Evolutionary conservation across 64 coral and sea anemone species (phyloP).

Genomic region (Montipora efflorescens): DNA sequence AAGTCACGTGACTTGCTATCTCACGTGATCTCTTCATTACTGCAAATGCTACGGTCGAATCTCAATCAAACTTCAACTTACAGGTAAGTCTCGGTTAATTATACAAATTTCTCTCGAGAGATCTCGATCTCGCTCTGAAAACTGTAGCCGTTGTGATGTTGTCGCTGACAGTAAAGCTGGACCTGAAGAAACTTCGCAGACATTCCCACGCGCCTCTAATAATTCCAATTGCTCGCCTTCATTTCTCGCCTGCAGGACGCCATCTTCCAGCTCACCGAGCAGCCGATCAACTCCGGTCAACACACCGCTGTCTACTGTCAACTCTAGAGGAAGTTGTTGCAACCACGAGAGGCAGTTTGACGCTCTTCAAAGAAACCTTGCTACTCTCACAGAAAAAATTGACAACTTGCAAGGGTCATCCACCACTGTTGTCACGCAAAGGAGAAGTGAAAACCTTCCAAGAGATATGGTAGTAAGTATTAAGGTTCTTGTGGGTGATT

Average conservation of each 20-base stretch:
- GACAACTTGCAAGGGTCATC: conserved; percentile 13
- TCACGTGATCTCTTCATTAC: no score
- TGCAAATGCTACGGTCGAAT: no score
- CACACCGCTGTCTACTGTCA: neutral
- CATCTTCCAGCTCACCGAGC: neutral
- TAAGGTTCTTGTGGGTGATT: neutral
- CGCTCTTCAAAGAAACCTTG: neutral
- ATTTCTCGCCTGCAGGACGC: neutral
- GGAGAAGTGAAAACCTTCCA: conserved; percentile 7
- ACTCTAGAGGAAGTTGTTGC: conserved; percentile 4
- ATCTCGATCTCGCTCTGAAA: conserved; percentile 13
- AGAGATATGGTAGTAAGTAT: conserved; percentile 28
- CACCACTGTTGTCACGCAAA: neutral
- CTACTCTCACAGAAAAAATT: neutral
- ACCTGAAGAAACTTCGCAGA: neutral
- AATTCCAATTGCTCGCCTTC: neutral
- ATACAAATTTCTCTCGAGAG: neutral
- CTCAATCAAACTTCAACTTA: no score
- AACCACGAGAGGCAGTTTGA: neutral
- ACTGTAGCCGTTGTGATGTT: neutral
- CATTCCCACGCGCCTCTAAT: neutral
- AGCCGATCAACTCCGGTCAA: neutral
- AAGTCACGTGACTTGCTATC: no score
- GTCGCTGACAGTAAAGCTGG: no score
- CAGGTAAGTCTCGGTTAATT: no score